Evolutionary conservation across 2,113 vertebrate species (phyloP).

Genomic region (Lasiurus borealis): DNA sequence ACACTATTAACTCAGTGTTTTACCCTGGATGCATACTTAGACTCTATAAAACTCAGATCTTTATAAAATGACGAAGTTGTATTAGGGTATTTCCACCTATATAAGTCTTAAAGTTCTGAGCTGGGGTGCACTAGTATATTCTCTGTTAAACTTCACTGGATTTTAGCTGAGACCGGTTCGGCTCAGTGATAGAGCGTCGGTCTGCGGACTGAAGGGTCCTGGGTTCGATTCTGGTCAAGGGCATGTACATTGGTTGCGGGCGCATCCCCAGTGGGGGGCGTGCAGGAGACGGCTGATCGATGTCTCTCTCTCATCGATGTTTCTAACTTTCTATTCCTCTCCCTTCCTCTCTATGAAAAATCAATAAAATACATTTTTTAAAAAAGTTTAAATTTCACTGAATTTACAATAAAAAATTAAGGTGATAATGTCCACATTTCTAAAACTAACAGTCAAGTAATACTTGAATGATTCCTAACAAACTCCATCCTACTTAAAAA

Average conservation of each 20-base stretch:
- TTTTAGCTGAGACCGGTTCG: too few species aligned
- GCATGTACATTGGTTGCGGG: too few species aligned
- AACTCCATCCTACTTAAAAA: constrained; percentile 49
- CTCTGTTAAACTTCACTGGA: not conserved
- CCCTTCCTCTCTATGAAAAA: too few species aligned
- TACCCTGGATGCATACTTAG: constrained; percentile 1
- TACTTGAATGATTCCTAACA: not conserved
- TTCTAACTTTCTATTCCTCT: too few species aligned
- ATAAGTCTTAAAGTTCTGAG: not conserved
- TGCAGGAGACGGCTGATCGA: too few species aligned
- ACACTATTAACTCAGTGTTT: not conserved
- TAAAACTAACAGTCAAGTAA: constrained; percentile 52
- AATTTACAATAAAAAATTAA: constrained; percentile 52
- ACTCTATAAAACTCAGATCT: constrained; percentile 13
- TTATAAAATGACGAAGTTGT: not conserved
- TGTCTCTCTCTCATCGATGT: too few species aligned
- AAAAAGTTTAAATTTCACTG: not conserved
- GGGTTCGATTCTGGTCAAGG: too few species aligned
- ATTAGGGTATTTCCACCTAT: not conserved
- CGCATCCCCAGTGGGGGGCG: too few species aligned
- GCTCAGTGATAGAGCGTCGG: too few species aligned
- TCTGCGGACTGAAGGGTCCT: too few species aligned
- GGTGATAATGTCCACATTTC: constrained; percentile 13
- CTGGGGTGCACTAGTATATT: not conserved
- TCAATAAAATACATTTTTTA: too few species aligned